These are phyloP conservation scores for Drosophila aldrichi DNA, from an alignment of 2,888 invertebrate genomes.

Conservation along the genomic window DNA sequence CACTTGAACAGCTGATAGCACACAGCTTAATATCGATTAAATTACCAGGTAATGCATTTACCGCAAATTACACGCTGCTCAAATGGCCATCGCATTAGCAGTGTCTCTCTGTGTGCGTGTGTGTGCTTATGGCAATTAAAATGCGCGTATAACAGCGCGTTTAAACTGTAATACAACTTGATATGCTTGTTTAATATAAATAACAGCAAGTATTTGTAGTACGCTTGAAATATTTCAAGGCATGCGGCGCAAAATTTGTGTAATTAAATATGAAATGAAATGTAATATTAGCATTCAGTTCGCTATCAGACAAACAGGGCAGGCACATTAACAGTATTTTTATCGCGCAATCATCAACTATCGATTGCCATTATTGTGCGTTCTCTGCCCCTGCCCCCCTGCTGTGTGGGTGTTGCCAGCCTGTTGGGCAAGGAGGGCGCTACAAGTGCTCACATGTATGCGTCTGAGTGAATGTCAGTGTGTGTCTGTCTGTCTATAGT, in stretches of 20 bases:
- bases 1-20: slow-evolving; percentile 51
- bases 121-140: slow-evolving; percentile 15
- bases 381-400: not conserved
- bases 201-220: not conserved
- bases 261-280: slow-evolving; percentile 44
- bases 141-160: slow-evolving; percentile 11
- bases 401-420: slow-evolving; percentile 23
- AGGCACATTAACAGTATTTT: slow-evolving; percentile 24
- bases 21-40: slow-evolving; percentile 41
- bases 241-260: slow-evolving; percentile 26
- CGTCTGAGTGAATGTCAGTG: not conserved
- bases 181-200: slow-evolving; percentile 13
- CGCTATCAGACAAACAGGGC: slow-evolving; percentile 14
- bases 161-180: slow-evolving; percentile 31
- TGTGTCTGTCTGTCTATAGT: slow-evolving; percentile 11
- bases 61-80: slow-evolving; percentile 48
- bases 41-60: slow-evolving; percentile 50
- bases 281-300: slow-evolving; percentile 23
- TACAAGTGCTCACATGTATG: slow-evolving; percentile 1
- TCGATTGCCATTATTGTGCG: slow-evolving; percentile 34
- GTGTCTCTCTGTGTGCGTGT: slow-evolving; percentile 13
- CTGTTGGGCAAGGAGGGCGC: slow-evolving; percentile 11
- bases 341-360: slow-evolving; percentile 42
- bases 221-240: slow-evolving; percentile 37
- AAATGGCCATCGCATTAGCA: slow-evolving; percentile 38